A percentile compares a stretch with the other conserved stretches of the same genome.
Conservation (phyloP, 2,797 vertebrate species). For the Eutrigla gurnardus region DNA sequence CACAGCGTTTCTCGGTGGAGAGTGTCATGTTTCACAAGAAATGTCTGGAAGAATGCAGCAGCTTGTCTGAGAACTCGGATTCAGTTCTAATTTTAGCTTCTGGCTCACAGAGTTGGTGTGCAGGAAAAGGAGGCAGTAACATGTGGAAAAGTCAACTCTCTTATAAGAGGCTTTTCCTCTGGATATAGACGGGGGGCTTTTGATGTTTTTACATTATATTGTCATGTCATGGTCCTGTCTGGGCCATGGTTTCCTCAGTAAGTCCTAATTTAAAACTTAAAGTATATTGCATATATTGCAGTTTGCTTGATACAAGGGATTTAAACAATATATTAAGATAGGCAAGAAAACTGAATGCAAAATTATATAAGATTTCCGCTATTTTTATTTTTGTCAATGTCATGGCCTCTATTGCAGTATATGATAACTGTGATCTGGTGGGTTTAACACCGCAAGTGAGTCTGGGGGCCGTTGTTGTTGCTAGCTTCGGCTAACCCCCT, state of each 20-base stretch:
- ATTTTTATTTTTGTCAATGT: too few species aligned
- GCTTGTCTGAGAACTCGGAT: slow-evolving; percentile 81
- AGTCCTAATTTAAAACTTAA: not conserved
- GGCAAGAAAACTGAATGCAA: too few species aligned
- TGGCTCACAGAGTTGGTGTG: slow-evolving; percentile 76
- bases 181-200: not conserved
- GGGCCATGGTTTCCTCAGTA: not conserved
- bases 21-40: slow-evolving; percentile 83
- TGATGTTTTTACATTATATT: slow-evolving; percentile 12
- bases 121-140: slow-evolving; percentile 79
- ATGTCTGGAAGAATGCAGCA: slow-evolving; percentile 79
- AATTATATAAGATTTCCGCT: too few species aligned
- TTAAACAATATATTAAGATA: too few species aligned
- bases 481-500: too few species aligned
- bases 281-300: not conserved
- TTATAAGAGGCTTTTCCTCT: slow-evolving; percentile 54
- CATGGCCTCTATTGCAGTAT: too few species aligned
- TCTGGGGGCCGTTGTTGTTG: too few species aligned
- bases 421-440: too few species aligned
- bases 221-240: not conserved
- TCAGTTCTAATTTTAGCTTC: slow-evolving; percentile 82
- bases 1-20: slow-evolving; percentile 68
- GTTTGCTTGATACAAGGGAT: not conserved
- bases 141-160: slow-evolving; percentile 70
- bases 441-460: too few species aligned